phyloP scores from a whole-genome alignment of 2,888 invertebrate genomes.

The Cephus sareptanus region DNA sequence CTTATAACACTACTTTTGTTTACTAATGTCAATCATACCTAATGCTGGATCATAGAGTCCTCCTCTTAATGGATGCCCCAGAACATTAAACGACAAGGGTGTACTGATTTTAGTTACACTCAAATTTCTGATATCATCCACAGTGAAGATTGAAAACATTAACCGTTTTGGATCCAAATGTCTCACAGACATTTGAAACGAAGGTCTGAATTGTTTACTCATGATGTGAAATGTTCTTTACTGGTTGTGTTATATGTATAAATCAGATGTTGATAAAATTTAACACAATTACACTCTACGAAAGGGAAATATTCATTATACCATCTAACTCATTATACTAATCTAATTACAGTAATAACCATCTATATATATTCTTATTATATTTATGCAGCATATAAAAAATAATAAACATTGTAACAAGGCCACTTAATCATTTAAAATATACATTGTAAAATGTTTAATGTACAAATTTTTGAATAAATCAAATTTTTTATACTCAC shows the following conservation, averaged over 20 bases:
- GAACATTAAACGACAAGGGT: constrained; percentile 80
- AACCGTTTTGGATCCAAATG: constrained; percentile 60
- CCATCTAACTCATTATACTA: background rate
- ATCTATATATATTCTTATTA: background rate
- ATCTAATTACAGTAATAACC: background rate
- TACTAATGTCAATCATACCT: constrained; percentile 68
- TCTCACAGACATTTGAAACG: constrained; percentile 29
- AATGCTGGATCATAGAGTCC: constrained; percentile 92
- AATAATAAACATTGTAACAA: background rate
- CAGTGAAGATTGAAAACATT: constrained; percentile 78
- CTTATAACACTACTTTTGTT: background rate
- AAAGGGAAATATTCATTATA: background rate
- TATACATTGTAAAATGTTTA: background rate
- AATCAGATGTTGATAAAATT: background rate
- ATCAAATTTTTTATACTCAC: background rate
- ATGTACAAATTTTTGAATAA: background rate
- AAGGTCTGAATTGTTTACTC: background rate
- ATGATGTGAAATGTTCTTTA: background rate
- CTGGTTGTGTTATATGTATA: background rate
- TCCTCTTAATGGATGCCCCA: constrained; percentile 84
- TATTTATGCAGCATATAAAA: background rate
- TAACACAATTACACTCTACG: background rate
- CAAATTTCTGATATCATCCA: constrained; percentile 81
- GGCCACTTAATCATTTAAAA: background rate
- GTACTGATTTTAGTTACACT: constrained; percentile 87